phyloP scores from a whole-genome alignment of 2,888 invertebrate species.

The Melanotus villosus region DNA sequence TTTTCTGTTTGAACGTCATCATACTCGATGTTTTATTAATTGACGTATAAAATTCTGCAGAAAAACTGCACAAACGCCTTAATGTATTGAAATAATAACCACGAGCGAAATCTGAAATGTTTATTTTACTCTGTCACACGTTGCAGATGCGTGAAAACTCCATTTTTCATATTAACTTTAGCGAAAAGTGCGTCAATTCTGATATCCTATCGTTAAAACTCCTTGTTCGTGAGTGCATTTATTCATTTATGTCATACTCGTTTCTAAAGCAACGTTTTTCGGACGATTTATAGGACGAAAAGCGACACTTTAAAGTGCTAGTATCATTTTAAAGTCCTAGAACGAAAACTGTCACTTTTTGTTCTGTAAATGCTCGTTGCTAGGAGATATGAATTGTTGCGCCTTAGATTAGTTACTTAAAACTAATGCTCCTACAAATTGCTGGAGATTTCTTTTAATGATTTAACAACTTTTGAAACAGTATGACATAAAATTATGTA shows the following conservation, averaged over 20 bases:
- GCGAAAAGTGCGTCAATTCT: background rate
- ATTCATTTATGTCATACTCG: too few species aligned
- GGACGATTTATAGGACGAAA: too few species aligned
- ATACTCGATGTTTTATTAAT: background rate
- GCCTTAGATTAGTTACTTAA: too few species aligned
- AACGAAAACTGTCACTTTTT: background rate
- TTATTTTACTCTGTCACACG: conserved; percentile 6
- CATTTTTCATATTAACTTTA: background rate
- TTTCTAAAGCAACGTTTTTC: too few species aligned
- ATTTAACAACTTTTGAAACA: too few species aligned
- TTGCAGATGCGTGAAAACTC: background rate
- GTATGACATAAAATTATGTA: too few species aligned
- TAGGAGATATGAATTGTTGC: too few species aligned
- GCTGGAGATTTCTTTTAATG: too few species aligned
- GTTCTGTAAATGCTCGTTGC: too few species aligned
- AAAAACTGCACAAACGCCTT: background rate
- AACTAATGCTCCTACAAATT: too few species aligned
- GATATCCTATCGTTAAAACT: background rate
- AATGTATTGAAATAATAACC: conserved; percentile 9
- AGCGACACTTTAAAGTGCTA: too few species aligned
- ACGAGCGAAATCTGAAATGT: background rate
- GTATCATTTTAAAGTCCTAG: background rate
- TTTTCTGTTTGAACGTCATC: background rate
- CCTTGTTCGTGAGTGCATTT: background rate
- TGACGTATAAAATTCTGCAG: background rate